Evolutionary conservation across 1,140 invertebrate genomes (phyloP), one percentile per base, ranked within the genome.

Genomic region (Campoletis sonorensis): DNA sequence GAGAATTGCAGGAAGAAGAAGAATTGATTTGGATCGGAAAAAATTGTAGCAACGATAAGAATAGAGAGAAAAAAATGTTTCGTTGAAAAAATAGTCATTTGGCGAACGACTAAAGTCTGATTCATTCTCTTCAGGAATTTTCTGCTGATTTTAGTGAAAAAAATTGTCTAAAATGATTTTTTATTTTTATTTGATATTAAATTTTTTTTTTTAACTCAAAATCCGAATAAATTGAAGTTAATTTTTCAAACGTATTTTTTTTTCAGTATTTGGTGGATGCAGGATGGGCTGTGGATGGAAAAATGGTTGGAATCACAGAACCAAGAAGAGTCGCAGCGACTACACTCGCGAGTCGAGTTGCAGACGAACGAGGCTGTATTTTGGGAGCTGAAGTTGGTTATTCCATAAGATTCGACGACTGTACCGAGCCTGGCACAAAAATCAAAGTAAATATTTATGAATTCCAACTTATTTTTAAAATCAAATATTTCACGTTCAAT

Each of bases 361-460:
- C 98, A 0, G 96, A 98, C 87, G 99, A 99, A 93, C 94, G 94
- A 21, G 96, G 96, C 1, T 94, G 94, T 40, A 87, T 95, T 27
- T 90, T 98, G 0, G 97, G 98, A 0, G 93, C 95, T n/a, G 93
- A 94, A 79, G 97, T 99, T 21, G 99, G 99, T 0, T 99, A 99
- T 90, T 94, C 95, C 1, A 98, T 99, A 81, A 94, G 98, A 40
- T 99, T 99, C 92, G 96, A 98, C 88, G 95, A 98, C 75, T 95
- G 95, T 79, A 94, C 93, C 40, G 94, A 94, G 67, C 89, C 92
- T 4, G 92, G 93, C 4, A 98, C 98, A 0, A 95, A 95, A 85
- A 97, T 99, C 58, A 98, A 99, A 92, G 97, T 97, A 89, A 87
- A 84, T 88, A 21, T 84, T 82, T 33, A 21, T 4, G 61, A 80